Evolutionary conservation across 2,888 invertebrate species (phyloP).

Genomic region (Erebia epiphron): DNA sequence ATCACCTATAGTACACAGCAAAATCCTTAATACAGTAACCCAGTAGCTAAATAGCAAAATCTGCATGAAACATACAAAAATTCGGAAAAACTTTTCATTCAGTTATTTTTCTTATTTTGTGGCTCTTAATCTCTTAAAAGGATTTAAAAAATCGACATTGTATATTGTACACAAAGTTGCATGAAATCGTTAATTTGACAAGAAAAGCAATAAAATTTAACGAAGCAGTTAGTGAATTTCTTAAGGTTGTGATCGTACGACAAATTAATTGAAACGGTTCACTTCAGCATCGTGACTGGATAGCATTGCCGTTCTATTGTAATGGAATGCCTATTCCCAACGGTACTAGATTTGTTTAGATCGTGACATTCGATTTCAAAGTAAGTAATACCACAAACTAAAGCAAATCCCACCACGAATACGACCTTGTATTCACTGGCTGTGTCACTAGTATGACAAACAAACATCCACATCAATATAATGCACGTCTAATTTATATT

Average conservation of each 20-base stretch:
- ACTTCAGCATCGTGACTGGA: constrained; percentile 36
- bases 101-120: background rate
- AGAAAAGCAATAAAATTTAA: constrained; percentile 23
- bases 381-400: constrained; percentile 12
- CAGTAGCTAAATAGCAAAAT: background rate
- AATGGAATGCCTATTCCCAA: constrained; percentile 36
- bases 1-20: too few species aligned
- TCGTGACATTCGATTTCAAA: constrained; percentile 27
- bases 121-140: background rate
- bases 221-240: constrained; percentile 28
- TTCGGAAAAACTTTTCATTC: background rate
- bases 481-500: constrained; percentile 6
- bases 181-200: constrained; percentile 18
- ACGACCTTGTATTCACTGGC: constrained; percentile 1
- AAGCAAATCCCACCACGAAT: constrained; percentile 9
- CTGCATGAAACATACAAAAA: too few species aligned
- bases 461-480: background rate
- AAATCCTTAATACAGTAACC: too few species aligned
- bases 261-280: constrained; percentile 35
- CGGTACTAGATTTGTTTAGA: constrained; percentile 30
- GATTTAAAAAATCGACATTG: constrained; percentile 7
- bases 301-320: constrained; percentile 37
- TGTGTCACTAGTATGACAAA: background rate
- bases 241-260: constrained; percentile 37
- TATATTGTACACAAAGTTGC: constrained; percentile 5